These are phyloP conservation scores for Parnassius orleans DNA, from an alignment of 2,888 invertebrate species.

Conservation along the genomic window DNA sequence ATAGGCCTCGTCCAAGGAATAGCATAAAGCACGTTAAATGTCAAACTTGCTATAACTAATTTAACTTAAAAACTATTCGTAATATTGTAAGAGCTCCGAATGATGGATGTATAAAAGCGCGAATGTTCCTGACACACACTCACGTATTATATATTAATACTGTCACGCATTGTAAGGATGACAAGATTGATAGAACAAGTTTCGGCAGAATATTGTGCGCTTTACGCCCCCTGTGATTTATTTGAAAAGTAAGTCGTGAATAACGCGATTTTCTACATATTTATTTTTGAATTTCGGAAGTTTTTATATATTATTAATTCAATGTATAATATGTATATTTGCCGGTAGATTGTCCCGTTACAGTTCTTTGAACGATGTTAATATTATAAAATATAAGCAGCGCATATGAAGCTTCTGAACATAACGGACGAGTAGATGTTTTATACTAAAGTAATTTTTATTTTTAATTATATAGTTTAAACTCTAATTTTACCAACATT, in stretches of 20 bases:
- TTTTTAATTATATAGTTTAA: no score
- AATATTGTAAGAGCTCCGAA: constrained; percentile 21
- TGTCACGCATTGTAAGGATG: constrained; percentile 31
- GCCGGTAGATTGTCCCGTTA: no score
- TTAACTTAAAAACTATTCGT: constrained; percentile 19
- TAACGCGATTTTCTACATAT: constrained; percentile 1
- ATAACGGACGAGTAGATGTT: no score
- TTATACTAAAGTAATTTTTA: no score
- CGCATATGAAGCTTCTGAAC: no score
- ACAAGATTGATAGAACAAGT: constrained; percentile 33
- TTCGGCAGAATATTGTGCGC: constrained; percentile 29
- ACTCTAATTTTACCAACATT: no score
- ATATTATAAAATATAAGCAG: no score
- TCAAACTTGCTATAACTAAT: constrained; percentile 11
- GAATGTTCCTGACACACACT: constrained; percentile 29
- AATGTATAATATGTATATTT: no score
- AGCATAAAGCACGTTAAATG: no score
- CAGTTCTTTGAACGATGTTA: no score
- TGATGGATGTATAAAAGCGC: constrained; percentile 28
- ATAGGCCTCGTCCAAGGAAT: no score
- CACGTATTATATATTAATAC: constrained; percentile 34
- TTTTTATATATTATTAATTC: no score
- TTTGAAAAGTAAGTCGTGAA: constrained; percentile 21
- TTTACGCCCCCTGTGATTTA: constrained; percentile 30
- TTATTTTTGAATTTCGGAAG: neutral